phyloP scores from a whole-genome alignment of 2,797 vertebrate species.

The Falco peregrinus region DNA sequence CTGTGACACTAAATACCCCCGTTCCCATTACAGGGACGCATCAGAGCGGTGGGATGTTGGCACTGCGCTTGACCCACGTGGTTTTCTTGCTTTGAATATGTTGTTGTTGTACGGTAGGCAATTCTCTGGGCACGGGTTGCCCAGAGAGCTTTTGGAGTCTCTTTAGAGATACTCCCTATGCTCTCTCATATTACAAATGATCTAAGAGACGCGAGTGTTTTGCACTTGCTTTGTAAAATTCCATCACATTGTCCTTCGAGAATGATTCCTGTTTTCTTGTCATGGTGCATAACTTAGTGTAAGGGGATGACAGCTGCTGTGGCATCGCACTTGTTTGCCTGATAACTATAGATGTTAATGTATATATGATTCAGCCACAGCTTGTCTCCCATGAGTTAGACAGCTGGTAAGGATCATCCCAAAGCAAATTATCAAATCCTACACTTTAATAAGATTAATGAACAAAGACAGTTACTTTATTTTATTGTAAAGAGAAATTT shows the following conservation, averaged over 20 bases:
- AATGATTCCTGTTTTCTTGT: background rate
- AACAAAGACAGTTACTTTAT: background rate
- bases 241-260: background rate
- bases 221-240: too few relatives aligned
- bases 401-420: background rate
- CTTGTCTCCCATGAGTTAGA: too few relatives aligned
- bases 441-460: background rate
- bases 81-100: too few relatives aligned
- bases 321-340: background rate
- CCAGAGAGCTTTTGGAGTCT: background rate
- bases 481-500: background rate
- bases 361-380: too few relatives aligned
- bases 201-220: background rate
- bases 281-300: background rate
- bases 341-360: background rate
- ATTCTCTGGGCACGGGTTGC: background rate
- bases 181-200: too few relatives aligned
- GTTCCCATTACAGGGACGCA: background rate
- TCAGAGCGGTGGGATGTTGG: accelerated
- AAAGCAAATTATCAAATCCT: background rate
- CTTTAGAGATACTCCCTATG: background rate
- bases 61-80: accelerated
- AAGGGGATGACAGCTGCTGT: background rate
- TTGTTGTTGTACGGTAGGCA: background rate
- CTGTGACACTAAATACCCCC: accelerated